These are phyloP conservation scores for Andrena marginata DNA, from an alignment of 2,888 invertebrate species.

Conservation along the genomic window DNA sequence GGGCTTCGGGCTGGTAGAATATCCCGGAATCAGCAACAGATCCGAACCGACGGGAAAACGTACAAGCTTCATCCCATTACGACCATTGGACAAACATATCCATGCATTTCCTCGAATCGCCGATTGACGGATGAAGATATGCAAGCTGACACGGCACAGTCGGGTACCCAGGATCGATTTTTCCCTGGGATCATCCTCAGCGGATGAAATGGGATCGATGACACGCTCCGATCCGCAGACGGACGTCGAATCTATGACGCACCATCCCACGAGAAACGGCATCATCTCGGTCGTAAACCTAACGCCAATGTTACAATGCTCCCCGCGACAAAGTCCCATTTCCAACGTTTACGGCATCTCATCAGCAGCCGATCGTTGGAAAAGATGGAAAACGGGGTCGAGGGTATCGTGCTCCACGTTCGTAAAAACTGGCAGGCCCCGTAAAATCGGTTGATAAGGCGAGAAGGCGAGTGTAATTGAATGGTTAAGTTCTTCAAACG, in stretches of 20 bases:
- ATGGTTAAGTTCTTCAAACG: slow-evolving; percentile 13
- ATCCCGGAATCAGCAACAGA: slow-evolving; percentile 32
- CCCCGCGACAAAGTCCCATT: slow-evolving; percentile 44
- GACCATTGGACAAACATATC: slow-evolving; percentile 12
- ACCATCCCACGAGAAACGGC: slow-evolving; percentile 25
- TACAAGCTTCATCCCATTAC: slow-evolving; percentile 62
- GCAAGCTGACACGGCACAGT: not conserved
- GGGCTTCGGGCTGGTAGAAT: slow-evolving; percentile 43
- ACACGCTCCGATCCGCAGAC: not conserved
- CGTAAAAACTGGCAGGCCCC: not conserved
- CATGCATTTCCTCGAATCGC: not conserved
- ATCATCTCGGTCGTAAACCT: slow-evolving; percentile 39
- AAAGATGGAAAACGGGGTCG: not conserved
- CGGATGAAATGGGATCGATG: slow-evolving; percentile 24
- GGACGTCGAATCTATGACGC: slow-evolving; percentile 50
- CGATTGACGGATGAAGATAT: slow-evolving; percentile 10
- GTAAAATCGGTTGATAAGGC: slow-evolving; percentile 46
- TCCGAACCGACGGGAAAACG: slow-evolving; percentile 44
- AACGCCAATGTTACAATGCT: slow-evolving; percentile 50
- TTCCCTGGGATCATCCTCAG: not conserved
- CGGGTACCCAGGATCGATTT: not conserved
- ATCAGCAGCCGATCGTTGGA: slow-evolving; percentile 40
- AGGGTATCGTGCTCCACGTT: not conserved
- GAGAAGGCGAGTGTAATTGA: slow-evolving; percentile 17
- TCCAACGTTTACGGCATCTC: slow-evolving; percentile 50